A percentile compares a stretch with the other conserved stretches of the same genome.
Evolutionary conservation across 2,888 invertebrate genomes (phyloP).

Genomic region (Listrodromus nycthemerus): DNA sequence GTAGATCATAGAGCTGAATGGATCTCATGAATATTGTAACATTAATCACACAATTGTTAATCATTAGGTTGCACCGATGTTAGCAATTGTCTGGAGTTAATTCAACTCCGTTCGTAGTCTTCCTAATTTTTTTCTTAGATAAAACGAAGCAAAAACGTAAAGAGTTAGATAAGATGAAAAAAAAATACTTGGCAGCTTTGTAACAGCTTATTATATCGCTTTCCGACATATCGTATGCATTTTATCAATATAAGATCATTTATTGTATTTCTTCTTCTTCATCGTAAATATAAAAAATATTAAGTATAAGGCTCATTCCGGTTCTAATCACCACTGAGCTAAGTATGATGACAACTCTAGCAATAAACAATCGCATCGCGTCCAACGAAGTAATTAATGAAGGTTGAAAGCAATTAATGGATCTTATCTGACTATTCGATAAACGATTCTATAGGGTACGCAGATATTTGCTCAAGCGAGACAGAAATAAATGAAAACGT

Average conservation of each 20-base stretch:
- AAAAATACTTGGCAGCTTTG: conserved; percentile 32
- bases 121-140: conserved; percentile 37
- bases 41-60: conserved; percentile 35
- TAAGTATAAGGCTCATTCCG: conserved; percentile 27
- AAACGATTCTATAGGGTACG: conserved; percentile 16
- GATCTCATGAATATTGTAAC: conserved; percentile 30
- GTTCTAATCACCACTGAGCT: conserved; percentile 25
- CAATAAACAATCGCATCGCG: conserved; percentile 56
- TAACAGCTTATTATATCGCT: conserved; percentile 47
- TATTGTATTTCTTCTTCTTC: conserved; percentile 24
- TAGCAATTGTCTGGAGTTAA: conserved; percentile 30
- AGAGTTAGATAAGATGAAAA: background rate
- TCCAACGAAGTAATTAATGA: conserved; percentile 61
- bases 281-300: background rate
- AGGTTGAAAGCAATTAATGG: conserved; percentile 24
- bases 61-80: conserved; percentile 52
- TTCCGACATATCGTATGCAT: conserved; percentile 49
- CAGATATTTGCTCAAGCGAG: conserved; percentile 55
- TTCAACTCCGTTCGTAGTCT: conserved; percentile 57
- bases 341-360: conserved; percentile 18
- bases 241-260: conserved; percentile 36
- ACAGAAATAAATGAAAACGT: background rate
- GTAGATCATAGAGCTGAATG: conserved; percentile 11
- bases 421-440: conserved; percentile 29
- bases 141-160: conserved; percentile 1